Evolutionary conservation across 2,888 invertebrate species (phyloP).

Genomic region (Blastobasis adustella): DNA sequence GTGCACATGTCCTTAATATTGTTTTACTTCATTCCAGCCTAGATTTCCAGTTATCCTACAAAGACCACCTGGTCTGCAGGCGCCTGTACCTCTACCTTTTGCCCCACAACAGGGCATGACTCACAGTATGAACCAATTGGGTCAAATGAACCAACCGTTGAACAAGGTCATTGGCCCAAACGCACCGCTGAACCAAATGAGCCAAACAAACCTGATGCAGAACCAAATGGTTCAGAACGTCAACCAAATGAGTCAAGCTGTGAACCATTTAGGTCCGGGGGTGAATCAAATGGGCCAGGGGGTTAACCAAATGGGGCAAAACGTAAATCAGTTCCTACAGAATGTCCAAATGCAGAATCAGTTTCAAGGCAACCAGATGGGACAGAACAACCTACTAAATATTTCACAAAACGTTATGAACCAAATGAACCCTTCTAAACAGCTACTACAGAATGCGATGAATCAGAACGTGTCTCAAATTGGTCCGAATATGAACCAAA

Average conservation of each 20-base stretch:
- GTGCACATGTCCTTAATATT: background rate
- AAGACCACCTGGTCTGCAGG: constrained; percentile 58
- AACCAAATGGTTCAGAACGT: constrained; percentile 16
- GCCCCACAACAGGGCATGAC: constrained; percentile 50
- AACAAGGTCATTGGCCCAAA: constrained; percentile 40
- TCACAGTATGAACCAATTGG: constrained; percentile 24
- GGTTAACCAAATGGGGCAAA: constrained; percentile 8
- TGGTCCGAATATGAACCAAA: constrained; percentile 31
- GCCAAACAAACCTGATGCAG: constrained; percentile 10
- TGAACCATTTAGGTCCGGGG: constrained; percentile 15
- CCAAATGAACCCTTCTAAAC: constrained; percentile 28
- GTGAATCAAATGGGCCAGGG: constrained; percentile 17
- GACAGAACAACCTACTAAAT: constrained; percentile 18
- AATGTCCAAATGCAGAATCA: constrained; percentile 34
- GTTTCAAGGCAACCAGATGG: constrained; percentile 34
- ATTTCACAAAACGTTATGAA: constrained; percentile 18
- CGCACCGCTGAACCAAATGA: constrained; percentile 19
- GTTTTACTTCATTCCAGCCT: constrained; percentile 34
- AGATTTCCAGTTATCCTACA: constrained; percentile 65
- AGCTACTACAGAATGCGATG: constrained; percentile 24
- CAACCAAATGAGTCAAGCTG: constrained; percentile 17
- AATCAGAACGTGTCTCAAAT: constrained; percentile 21
- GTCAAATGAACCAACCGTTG: constrained; percentile 42
- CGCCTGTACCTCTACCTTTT: constrained; percentile 56
- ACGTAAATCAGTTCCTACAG: constrained; percentile 22